These are phyloP conservation scores for Maniola jurtina DNA, from an alignment of 1,140 invertebrate genomes.

Conservation along the genomic window DNA sequence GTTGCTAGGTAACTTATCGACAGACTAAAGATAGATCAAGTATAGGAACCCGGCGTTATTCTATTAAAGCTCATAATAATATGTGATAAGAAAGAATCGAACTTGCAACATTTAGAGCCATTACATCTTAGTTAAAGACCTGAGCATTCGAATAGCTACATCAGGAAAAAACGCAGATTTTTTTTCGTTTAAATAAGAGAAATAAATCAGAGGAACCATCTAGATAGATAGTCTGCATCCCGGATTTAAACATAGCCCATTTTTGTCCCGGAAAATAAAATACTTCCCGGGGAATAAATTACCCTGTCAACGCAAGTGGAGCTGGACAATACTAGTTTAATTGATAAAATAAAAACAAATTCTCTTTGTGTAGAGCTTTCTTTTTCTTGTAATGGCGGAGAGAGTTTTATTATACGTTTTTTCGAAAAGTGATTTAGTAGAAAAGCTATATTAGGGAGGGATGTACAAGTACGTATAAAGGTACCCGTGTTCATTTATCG, in stretches of 20 bases:
- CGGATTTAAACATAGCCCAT: slow-evolving; percentile 29
- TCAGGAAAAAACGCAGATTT: neutral
- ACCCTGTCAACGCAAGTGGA: slow-evolving; percentile 33
- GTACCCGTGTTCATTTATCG: neutral
- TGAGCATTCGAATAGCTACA: neutral
- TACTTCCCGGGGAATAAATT: slow-evolving; percentile 34
- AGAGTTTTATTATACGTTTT: slow-evolving; percentile 12
- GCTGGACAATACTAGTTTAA: slow-evolving; percentile 34
- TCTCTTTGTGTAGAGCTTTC: slow-evolving; percentile 17
- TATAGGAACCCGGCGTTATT: too few relatives aligned
- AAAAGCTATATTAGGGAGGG: neutral
- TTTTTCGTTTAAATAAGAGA: slow-evolving; percentile 17
- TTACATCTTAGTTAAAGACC: too few relatives aligned
- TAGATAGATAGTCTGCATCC: slow-evolving; percentile 31
- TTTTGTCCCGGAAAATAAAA: slow-evolving; percentile 38
- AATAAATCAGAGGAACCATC: slow-evolving; percentile 35
- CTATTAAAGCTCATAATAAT: too few relatives aligned
- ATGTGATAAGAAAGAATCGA: too few relatives aligned
- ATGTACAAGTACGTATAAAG: too few relatives aligned
- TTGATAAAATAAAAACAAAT: slow-evolving; percentile 28
- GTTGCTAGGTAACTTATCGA: too few relatives aligned
- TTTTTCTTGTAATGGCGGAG: slow-evolving; percentile 15
- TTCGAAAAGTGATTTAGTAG: neutral
- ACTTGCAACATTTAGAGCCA: too few relatives aligned
- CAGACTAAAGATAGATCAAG: too few relatives aligned